Base-by-base conservation (phyloP, 2,797 vertebrate species). In the Cirrhinus molitorella region DNA sequence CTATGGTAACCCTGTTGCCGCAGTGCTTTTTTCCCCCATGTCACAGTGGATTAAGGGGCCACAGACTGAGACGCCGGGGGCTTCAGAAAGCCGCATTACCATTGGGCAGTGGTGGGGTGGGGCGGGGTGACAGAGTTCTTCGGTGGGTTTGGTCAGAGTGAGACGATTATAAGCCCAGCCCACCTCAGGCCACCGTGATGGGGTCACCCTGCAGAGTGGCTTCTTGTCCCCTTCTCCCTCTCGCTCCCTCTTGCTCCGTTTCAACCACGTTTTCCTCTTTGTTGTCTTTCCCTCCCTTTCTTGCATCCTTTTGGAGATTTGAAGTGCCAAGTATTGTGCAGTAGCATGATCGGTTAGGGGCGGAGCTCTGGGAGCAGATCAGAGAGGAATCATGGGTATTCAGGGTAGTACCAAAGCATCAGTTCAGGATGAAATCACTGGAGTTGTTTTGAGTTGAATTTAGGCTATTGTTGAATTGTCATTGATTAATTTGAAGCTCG, bases 31-130 rank as follows among this genome's bases (percentile, higher is more conserved):
- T 84, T 80, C 34, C 66, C 84, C 63, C 49, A 61, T 86, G 88
- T 89, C 88, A 83, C 88, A 83, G 80, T 65, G 66, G 78, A 87
- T 89, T 89, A 89, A 86, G 86, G 86, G 85, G 86, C 88, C 80
- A 57, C 37, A 68, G 71, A 65, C 71, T 76, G 78, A 86, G 83
- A 83, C 17, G 53, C 61, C 43, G 57, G 83, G 85, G 85, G 80
- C 74, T 68, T 75, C 86, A 21, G 21, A 55, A 40, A 70, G 49
- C 80, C 13, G 31, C 16, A 13, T 59, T 61, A 55, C 14, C 19
- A 85, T 87, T 87, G 88, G 80, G 37, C 31, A 17, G 76, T 19
- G 1, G 12, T 71, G 55, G 76, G 84, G 83, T 75, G 80, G 85
- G 86, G 83, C 31, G 76, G 83, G 85, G 85, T 89, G 85, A 86